Base-by-base conservation (phyloP, 2,888 invertebrate genomes). In the Erebia aethiops region DNA sequence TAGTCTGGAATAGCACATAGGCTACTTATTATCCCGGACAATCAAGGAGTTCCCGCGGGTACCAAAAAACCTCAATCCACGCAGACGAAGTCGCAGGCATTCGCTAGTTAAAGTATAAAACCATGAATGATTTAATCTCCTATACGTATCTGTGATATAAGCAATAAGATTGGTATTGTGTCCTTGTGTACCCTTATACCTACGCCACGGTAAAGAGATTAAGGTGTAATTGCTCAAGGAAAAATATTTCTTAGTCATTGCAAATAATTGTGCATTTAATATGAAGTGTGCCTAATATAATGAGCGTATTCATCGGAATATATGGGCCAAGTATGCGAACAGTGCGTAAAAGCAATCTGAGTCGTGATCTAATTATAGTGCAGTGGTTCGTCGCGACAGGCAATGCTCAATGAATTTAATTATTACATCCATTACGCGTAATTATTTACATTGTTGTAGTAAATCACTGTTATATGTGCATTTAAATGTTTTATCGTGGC, bases 251-350 rank as follows among this genome's bases (percentile, higher is more conserved):
- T 51, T n/a, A 60, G 26, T 51, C 49, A 68, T 21, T 61, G 62
- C 61, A 54, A 56, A 62, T 69, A 52, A 69, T 62, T 54, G 41
- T 43, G 68, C 43, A 56, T 62, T 69, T 69, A 67, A 56, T 71
- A 69, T 54, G 68, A 74, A 67, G 60, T 67, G 60, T 49, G 65
- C 51, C 14, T 57, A 70, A 70, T 62, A 72, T 72, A 74, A 72
- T 72, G 69, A 68, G 54, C 58, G 51, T 72, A 67, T 74, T 69
- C 70, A 72, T 74, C 62, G 69, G 54, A 72, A 72, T 82, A 88
- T 87, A 87, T 88, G 82, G 87, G 86, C 79, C 87, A 87, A 86
- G 86, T 83, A 85, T 85, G 87, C 85, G 78, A 35, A 75, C 80
- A 85, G 85, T 82, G 83, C 85, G 83, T 84, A 84, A 81, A 83